A percentile compares a stretch with the other conserved stretches of the same genome.
Conservation (phyloP, 2,888 invertebrate genomes). For the Tetranychus truncatus region DNA sequence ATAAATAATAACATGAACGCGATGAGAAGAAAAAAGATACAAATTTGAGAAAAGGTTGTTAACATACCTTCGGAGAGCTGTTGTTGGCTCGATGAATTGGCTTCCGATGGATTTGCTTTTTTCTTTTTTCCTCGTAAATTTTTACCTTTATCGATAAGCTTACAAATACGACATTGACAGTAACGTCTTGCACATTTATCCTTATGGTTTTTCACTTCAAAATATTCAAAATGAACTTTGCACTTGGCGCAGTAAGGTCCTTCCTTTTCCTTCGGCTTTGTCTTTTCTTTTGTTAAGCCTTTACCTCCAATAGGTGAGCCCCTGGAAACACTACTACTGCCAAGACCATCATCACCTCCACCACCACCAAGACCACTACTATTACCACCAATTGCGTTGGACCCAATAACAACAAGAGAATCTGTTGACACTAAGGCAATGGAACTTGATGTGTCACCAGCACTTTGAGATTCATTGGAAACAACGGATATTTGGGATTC, state of each 20-base stretch:
- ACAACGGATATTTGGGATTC: constrained; percentile 2
- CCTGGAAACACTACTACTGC: no score
- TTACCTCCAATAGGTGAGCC: no score
- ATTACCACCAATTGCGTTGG: neutral
- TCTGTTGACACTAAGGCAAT: no score
- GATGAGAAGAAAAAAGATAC: neutral
- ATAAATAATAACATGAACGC: neutral
- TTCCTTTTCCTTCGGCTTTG: neutral
- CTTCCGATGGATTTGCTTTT: neutral
- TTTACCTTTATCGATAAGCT: constrained; percentile 1
- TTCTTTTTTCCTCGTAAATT: constrained; percentile 1
- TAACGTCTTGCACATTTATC: constrained; percentile 4
- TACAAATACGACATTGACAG: constrained; percentile 5
- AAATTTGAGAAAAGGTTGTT: neutral
- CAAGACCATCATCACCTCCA: no score
- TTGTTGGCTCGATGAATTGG: neutral
- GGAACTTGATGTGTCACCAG: neutral
- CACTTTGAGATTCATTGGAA: constrained; percentile 3
- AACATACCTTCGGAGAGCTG: constrained; percentile 2
- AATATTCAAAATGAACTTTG: constrained; percentile 1
- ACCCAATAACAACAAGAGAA: neutral
- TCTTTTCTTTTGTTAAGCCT: neutral
- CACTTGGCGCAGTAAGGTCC: constrained; percentile 4
- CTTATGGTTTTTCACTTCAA: constrained; percentile 5
- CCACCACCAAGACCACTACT: constrained; percentile 5